Evolutionary conservation across 2,113 vertebrate species (phyloP), one percentile per base, ranked within the genome.

Genomic region (Antigone vipio): DNA sequence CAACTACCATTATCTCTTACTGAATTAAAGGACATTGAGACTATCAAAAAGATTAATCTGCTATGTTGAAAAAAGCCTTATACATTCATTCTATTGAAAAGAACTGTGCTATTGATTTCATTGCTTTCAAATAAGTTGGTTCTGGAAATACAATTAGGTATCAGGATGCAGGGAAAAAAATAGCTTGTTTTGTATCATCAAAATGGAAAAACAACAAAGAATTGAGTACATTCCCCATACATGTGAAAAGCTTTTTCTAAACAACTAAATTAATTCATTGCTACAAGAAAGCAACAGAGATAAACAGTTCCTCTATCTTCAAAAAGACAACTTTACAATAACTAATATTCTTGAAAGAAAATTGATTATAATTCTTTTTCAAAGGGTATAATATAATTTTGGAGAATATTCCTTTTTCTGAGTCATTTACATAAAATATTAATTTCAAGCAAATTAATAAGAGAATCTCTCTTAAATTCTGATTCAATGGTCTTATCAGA

Each of bases 251-350:
- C 44, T 66, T 93, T 94, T 92, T 83, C 85, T 85, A 92, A 97
- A 95, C 56, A 80, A 75, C n/a, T 59, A n/a, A 91, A 95, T 90
- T 77, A 92, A 96, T 96, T 97, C 24, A 94, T 97, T 66, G 89
- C 82, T 83, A 68, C 53, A 94, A 88, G 79, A 77, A 97, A 95
- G 87, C 42, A 79, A 62, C 40, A 42, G 67, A 97, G 84, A 97
- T 97, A 96, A 97, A 92, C 62, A 78, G 23, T 68, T 95, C 67
- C 42, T 87, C 47, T 83, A 24, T 96, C 96, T 97, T 96, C 97
- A 97, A 96, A 97, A 78, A 78, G 55, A 49, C 18, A 92, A 94
- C 38, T 84, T 95, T 82, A 60, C 47, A 89, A 26, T 92, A 93
- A 68, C 49, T 89, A 86, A 87, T 88, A 89, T 85, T 95, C 83